Evolutionary conservation across 2,113 vertebrate species (phyloP), one percentile per base, ranked within the genome.

Genomic region (Psephotus haematonotus): DNA sequence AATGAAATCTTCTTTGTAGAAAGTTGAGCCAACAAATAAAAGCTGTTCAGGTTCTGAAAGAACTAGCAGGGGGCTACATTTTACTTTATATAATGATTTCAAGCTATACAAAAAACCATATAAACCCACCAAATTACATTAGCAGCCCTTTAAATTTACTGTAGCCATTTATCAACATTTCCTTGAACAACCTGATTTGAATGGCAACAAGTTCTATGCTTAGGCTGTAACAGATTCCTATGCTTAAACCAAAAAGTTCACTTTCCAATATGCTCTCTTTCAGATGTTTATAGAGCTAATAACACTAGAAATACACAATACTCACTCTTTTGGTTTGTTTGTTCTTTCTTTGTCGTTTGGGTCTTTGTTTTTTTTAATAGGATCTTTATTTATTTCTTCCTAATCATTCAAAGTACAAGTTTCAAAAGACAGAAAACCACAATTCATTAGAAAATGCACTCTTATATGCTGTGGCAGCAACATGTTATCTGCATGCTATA

Each of bases 401-500:
- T 6, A 64, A 69, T 31, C 3, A 13, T 75, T 82, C 41, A 84
- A 57, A 6, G 4, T 4, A 33, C 5, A 27, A 17, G 9, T 47
- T 77, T 74, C 67, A 33, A 53, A 87, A 57, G 16, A 55, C 71
- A 39, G 4, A 62, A 74, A 77, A 24, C 3, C 1, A 3, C 49
- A 31, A 46, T 1, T 13, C 2, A 4, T 69, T 62, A 70, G 8
- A 53, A 90, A 77, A 4, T 11, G 1, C 23, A 52, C 10, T 50
- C 4, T 20, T 25, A 27, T 6, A 29, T 5, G 5, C 35, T 75
- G 9, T 19, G 89, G 17, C 4, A 75, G 4, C 5, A 90, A 39
- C 5, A 55, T 7, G 4, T 71, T 59, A 31, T 29, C 50, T 49
- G 5, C 0, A 0, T 39, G 3, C 6, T 57, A 28, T 43, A 25